phyloP scores from a whole-genome alignment of 2,113 vertebrate genomes.

The Pseudopipra pipra region DNA sequence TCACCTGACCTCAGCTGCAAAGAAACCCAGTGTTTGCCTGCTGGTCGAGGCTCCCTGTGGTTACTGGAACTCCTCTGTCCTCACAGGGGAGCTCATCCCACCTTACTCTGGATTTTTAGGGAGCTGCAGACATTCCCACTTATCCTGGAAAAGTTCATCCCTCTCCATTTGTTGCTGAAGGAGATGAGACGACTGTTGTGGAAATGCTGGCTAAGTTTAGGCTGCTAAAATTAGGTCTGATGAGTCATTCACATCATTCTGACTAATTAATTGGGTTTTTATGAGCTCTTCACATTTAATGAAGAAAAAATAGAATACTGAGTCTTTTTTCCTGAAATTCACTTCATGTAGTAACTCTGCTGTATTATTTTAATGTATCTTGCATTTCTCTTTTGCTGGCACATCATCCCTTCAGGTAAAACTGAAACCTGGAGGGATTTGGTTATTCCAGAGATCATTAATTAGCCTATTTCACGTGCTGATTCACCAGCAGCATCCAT shows the following conservation, averaged over 20 bases:
- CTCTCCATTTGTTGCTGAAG: not conserved
- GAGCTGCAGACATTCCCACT: not conserved
- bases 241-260: conserved; percentile 38
- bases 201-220: conserved; percentile 24
- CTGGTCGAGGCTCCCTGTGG: not conserved
- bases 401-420: not conserved
- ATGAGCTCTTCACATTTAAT: conserved; percentile 25
- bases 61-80: not conserved
- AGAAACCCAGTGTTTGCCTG: not conserved
- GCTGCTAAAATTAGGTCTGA: conserved; percentile 56
- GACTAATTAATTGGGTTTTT: conserved; percentile 24
- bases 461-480: not conserved
- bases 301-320: conserved; percentile 13
- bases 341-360: not conserved
- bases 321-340: not conserved
- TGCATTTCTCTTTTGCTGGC: not conserved
- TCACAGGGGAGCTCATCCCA: not conserved
- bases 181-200: not conserved
- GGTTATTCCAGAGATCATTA: not conserved
- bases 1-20: not conserved
- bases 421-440: not conserved
- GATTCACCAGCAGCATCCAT: conserved; percentile 1
- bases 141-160: not conserved
- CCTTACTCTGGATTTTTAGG: not conserved
- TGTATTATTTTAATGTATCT: not conserved